These are phyloP conservation scores for Phyto melanocephala DNA, from an alignment of 2,888 invertebrate species.

Conservation along the genomic window DNA sequence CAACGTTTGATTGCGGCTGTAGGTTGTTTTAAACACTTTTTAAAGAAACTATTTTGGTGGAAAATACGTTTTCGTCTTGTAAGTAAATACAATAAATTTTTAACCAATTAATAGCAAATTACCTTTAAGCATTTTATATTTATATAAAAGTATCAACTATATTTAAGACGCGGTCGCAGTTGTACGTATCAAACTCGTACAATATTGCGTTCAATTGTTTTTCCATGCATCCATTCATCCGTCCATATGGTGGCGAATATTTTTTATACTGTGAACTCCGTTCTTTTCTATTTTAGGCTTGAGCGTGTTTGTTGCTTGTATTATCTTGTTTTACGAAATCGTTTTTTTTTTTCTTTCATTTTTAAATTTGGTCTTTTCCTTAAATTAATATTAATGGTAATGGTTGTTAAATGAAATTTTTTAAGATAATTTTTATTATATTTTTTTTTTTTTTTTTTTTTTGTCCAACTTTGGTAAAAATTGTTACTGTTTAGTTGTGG, in stretches of 20 bases:
- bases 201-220: conserved; percentile 39
- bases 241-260: conserved; percentile 4
- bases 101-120: conserved; percentile 75
- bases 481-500: conserved; percentile 24
- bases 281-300: conserved; percentile 12
- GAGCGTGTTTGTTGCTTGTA: conserved; percentile 13
- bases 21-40: conserved; percentile 22
- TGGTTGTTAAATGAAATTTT: conserved; percentile 66
- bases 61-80: conserved; percentile 42
- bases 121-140: conserved; percentile 68
- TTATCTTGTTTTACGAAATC: conserved; percentile 30
- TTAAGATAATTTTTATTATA: conserved; percentile 61
- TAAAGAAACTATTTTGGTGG: conserved; percentile 13
- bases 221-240: neutral
- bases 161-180: neutral
- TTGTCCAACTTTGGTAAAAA: neutral
- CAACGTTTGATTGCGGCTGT: conserved; percentile 16
- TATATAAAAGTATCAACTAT: no score
- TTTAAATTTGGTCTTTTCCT: conserved; percentile 19
- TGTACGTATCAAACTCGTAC: neutral
- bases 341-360: neutral
- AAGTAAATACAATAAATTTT: conserved; percentile 69
- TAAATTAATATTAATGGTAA: conserved; percentile 67
- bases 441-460: conserved; percentile 15
- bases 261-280: neutral